Percentiles rank a stretch among this genome's conserved stretches.
phyloP scores from a whole-genome alignment of 2,888 invertebrate genomes.

The Cataglyphis livida region DNA sequence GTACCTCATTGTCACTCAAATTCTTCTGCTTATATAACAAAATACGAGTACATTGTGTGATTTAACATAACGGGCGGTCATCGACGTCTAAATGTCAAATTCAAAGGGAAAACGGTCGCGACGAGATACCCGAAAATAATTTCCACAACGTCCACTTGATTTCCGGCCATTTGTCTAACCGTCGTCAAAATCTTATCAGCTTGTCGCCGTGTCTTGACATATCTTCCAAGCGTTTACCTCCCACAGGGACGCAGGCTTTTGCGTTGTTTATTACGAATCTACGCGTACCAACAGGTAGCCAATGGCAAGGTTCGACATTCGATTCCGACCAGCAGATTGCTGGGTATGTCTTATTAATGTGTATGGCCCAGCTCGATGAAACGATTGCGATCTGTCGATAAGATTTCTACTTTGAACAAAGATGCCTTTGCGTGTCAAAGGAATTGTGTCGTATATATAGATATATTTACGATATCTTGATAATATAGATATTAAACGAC shows the following conservation, averaged over 20 bases:
- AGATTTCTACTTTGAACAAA: slow-evolving; percentile 20
- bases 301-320: neutral
- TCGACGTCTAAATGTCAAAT: neutral
- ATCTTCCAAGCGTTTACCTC: neutral
- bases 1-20: neutral
- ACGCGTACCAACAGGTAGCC: neutral
- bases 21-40: neutral
- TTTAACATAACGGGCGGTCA: neutral
- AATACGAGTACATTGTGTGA: no score
- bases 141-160: slow-evolving; percentile 7
- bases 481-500: neutral
- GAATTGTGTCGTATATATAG: neutral
- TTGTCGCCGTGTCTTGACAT: neutral
- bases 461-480: neutral
- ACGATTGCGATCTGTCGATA: slow-evolving; percentile 3
- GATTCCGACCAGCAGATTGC: slow-evolving; percentile 6
- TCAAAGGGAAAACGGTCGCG: slow-evolving; percentile 11
- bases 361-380: neutral
- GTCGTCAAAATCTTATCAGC: slow-evolving; percentile 19
- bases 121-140: slow-evolving; percentile 1
- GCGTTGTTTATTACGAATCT: neutral
- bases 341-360: neutral
- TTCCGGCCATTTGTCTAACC: slow-evolving; percentile 30
- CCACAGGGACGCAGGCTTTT: neutral
- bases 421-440: neutral